Evolutionary conservation across 2,888 invertebrate species (phyloP).

Genomic region (Epistrophe eligans): DNA sequence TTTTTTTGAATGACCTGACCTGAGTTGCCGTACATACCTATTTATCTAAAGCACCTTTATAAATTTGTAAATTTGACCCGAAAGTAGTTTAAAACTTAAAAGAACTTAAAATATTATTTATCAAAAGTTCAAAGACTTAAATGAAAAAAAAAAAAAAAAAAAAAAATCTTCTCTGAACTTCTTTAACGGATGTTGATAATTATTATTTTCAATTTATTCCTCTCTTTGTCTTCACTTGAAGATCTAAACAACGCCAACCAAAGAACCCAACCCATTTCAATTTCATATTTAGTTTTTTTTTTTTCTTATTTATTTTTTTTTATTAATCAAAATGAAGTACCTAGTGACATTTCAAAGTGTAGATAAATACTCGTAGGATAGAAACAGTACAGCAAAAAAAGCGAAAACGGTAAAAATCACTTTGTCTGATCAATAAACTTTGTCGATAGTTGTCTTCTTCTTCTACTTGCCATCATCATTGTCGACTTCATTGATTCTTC

Average conservation of each 20-base stretch:
- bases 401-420: constrained; percentile 74
- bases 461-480: not conserved
- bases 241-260: not conserved
- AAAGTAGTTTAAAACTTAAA: too few relatives aligned
- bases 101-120: not conserved
- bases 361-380: not conserved
- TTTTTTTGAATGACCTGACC: too few relatives aligned
- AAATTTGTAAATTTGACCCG: too few relatives aligned
- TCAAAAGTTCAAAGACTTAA: not conserved
- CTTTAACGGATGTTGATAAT: not conserved
- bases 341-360: constrained; percentile 66
- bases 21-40: too few relatives aligned
- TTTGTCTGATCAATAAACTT: constrained; percentile 72
- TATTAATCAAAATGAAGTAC: constrained; percentile 57
- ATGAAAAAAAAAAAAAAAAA: not conserved
- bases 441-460: constrained; percentile 43
- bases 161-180: not conserved
- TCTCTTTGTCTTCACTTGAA: not conserved
- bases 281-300: not conserved
- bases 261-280: constrained; percentile 11
- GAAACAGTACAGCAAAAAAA: constrained; percentile 46
- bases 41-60: too few relatives aligned
- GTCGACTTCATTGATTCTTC: not conserved
- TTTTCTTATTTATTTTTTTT: constrained; percentile 15
- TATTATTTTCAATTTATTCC: not conserved